These are phyloP conservation scores for Cryptotermes secundus DNA, from an alignment of 1,140 invertebrate species.

Conservation along the genomic window DNA sequence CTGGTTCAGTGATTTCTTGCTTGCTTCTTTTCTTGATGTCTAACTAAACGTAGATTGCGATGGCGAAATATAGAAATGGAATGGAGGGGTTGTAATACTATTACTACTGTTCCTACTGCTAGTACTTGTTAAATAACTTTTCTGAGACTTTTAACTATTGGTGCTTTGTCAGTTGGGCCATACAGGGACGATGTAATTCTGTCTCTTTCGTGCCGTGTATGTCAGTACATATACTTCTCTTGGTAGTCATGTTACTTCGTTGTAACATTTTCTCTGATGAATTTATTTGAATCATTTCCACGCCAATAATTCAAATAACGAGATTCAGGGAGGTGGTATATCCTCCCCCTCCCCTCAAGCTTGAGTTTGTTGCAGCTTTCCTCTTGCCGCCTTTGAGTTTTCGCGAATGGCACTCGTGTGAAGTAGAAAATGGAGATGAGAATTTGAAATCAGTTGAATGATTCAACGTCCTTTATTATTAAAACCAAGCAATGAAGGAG, in stretches of 20 bases:
- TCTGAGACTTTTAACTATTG: background rate
- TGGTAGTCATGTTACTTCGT: constrained; percentile 4
- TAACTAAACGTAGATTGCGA: background rate
- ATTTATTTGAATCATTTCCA: constrained; percentile 34
- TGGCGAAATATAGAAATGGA: background rate
- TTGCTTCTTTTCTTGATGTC: background rate
- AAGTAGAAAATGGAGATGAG: background rate
- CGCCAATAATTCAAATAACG: constrained; percentile 32
- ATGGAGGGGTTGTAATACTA: background rate
- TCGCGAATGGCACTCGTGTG: constrained; percentile 1
- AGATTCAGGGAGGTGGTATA: constrained; percentile 22
- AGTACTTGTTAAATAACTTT: constrained; percentile 1
- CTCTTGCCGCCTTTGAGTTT: constrained; percentile 24
- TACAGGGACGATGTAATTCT: background rate
- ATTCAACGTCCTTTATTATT: background rate
- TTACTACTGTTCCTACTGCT: too few species aligned
- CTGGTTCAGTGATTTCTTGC: background rate
- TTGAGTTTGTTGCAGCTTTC: background rate
- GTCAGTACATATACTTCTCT: background rate
- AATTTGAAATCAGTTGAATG: background rate
- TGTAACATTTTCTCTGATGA: constrained; percentile 28
- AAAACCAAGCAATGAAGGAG: background rate
- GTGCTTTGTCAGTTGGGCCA: background rate
- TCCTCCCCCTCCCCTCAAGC: background rate
- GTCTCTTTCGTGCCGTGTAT: background rate